phyloP scores from a whole-genome alignment of 2,888 invertebrate species.

The Lycocerus yunnanus region DNA sequence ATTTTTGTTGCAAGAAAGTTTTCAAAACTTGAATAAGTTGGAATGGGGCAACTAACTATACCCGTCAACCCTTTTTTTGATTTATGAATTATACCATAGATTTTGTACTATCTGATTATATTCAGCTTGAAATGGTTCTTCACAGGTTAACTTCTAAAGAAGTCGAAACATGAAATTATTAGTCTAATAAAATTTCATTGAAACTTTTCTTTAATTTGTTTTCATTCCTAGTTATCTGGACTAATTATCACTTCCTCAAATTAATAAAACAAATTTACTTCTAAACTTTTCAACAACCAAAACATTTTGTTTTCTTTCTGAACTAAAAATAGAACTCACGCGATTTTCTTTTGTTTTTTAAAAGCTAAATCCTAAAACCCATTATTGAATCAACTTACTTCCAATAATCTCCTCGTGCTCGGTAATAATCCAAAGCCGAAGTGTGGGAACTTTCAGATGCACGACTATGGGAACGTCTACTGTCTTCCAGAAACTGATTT shows the following conservation, averaged over 20 bases:
- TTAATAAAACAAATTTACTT: background rate
- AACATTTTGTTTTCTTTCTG: background rate
- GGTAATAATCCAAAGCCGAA: conserved; percentile 74
- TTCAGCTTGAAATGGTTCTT: too few relatives aligned
- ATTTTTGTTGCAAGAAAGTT: too few relatives aligned
- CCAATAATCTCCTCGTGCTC: conserved; percentile 82
- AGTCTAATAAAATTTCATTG: background rate
- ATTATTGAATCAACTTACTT: conserved; percentile 66
- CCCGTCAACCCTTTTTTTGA: too few relatives aligned
- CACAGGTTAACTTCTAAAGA: background rate
- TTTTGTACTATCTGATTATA: too few relatives aligned
- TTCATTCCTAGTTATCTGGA: background rate
- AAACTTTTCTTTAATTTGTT: background rate
- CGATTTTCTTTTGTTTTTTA: background rate
- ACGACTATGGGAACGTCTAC: conserved; percentile 54
- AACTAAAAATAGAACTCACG: background rate
- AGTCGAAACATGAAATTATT: too few relatives aligned
- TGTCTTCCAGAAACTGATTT: conserved; percentile 57
- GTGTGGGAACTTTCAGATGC: conserved; percentile 58
- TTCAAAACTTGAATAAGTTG: too few relatives aligned
- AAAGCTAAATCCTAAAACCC: background rate
- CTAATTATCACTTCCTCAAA: background rate
- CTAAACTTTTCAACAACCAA: background rate
- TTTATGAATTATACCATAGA: too few relatives aligned
- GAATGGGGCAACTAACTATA: too few relatives aligned